Conservation (phyloP, 2,113 vertebrate species). For the Pseudonaja textilis region DNA sequence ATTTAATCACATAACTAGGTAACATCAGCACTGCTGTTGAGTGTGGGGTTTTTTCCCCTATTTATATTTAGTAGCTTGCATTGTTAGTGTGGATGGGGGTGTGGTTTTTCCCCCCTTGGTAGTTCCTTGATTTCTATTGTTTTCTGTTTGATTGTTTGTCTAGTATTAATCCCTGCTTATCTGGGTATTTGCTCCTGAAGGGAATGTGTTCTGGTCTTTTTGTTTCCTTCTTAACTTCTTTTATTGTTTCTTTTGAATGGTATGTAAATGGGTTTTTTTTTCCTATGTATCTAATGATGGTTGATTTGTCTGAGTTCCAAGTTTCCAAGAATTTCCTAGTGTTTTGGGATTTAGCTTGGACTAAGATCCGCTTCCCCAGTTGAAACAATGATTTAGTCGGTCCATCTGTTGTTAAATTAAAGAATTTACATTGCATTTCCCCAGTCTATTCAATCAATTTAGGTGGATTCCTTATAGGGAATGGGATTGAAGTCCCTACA, state of each 20-base stretch:
- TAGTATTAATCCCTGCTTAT: neutral
- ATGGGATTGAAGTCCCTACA: neutral
- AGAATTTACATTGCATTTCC: neutral
- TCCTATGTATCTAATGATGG: neutral
- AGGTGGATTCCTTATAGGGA: neutral
- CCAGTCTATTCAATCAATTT: neutral
- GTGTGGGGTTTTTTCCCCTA: neutral
- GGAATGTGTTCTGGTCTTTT: neutral
- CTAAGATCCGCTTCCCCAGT: neutral
- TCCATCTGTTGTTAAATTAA: neutral
- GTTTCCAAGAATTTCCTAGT: neutral
- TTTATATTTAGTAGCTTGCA: neutral
- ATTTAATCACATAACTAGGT: neutral
- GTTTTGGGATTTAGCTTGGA: neutral
- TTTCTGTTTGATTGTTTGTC: neutral
- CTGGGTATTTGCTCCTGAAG: neutral
- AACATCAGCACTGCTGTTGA: neutral
- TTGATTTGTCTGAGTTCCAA: neutral
- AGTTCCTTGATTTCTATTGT: neutral
- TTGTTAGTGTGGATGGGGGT: neutral
- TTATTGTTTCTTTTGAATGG: neutral
- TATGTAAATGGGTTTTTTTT: neutral
- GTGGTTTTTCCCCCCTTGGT: neutral
- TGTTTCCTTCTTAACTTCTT: neutral
- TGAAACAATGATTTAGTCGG: neutral